phyloP scores from a whole-genome alignment of 2,797 vertebrate species.

The Myotis myotis region DNA sequence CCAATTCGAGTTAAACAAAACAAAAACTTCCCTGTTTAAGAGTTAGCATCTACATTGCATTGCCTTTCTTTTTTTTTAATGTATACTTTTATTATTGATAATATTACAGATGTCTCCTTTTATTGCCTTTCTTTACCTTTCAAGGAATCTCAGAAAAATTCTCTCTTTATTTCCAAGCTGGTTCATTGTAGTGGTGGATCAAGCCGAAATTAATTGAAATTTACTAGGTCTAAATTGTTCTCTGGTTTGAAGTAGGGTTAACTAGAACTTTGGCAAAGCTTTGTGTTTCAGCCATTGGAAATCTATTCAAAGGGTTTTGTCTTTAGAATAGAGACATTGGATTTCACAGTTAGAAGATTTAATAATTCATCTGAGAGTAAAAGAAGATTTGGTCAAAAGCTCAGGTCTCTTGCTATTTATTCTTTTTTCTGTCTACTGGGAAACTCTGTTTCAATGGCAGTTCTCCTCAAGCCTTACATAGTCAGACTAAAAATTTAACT shows the following conservation, averaged over 20 bases:
- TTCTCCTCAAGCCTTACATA: not conserved
- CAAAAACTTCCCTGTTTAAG: not conserved
- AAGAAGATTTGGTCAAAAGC: not conserved
- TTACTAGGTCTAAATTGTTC: not conserved
- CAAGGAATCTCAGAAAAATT: not conserved
- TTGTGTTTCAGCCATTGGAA: not conserved
- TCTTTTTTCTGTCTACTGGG: not conserved
- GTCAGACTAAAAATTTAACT: not conserved
- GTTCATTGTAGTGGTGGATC: not conserved
- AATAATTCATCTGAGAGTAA: not conserved
- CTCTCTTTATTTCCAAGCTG: not conserved
- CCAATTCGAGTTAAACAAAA: not conserved
- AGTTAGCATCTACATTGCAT: not conserved
- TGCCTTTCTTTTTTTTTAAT: not conserved
- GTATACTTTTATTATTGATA: no score
- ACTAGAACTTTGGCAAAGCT: not conserved
- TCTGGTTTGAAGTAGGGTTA: not conserved
- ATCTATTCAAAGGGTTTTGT: not conserved
- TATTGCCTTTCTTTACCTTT: not conserved
- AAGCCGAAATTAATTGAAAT: not conserved
- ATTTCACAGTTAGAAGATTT: slow-evolving; percentile 13
- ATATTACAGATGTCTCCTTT: no score
- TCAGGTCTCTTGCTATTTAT: not conserved
- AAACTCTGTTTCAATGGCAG: not conserved
- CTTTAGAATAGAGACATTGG: not conserved